A percentile compares a stretch with the other conserved stretches of the same genome.
phyloP scores from a whole-genome alignment of 2,888 invertebrate species.

The Andrena dorsata region DNA sequence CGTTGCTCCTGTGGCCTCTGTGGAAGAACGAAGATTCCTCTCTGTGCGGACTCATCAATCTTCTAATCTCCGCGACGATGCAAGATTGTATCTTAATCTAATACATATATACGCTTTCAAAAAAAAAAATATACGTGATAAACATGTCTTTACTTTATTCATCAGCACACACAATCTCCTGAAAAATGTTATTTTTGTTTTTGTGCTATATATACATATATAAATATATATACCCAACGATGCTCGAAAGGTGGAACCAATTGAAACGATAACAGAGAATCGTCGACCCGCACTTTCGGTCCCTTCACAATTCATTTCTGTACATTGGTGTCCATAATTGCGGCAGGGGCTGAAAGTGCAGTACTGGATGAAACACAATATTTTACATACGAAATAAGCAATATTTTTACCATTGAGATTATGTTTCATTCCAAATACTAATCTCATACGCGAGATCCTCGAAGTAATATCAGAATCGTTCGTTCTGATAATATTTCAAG shows the following conservation, averaged over 20 bases:
- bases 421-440: slow-evolving; percentile 12
- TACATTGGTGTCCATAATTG: slow-evolving; percentile 16
- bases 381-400: slow-evolving; percentile 22
- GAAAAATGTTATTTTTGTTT: slow-evolving; percentile 68
- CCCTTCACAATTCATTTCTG: slow-evolving; percentile 34
- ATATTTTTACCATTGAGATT: slow-evolving; percentile 9
- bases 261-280: slow-evolving; percentile 1
- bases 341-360: slow-evolving; percentile 37
- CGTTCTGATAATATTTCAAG: not conserved
- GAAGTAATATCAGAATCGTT: not conserved
- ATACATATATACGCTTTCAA: slow-evolving; percentile 81
- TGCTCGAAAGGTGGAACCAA: slow-evolving; percentile 55
- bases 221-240: not conserved
- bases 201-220: slow-evolving; percentile 32
- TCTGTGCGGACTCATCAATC: slow-evolving; percentile 68
- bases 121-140: slow-evolving; percentile 79
- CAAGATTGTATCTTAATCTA: slow-evolving; percentile 83
- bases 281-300: slow-evolving; percentile 29
- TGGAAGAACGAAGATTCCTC: slow-evolving; percentile 74
- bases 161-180: slow-evolving; percentile 82
- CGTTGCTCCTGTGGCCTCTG: slow-evolving; percentile 19
- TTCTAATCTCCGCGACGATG: slow-evolving; percentile 77
- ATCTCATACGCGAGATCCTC: slow-evolving; percentile 5
- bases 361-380: not conserved
- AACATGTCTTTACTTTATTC: slow-evolving; percentile 83